Percentiles rank a stretch among this genome's conserved stretches.
Conservation (phyloP, 2,113 vertebrate genomes). For the Hippocampus abdominalis region DNA sequence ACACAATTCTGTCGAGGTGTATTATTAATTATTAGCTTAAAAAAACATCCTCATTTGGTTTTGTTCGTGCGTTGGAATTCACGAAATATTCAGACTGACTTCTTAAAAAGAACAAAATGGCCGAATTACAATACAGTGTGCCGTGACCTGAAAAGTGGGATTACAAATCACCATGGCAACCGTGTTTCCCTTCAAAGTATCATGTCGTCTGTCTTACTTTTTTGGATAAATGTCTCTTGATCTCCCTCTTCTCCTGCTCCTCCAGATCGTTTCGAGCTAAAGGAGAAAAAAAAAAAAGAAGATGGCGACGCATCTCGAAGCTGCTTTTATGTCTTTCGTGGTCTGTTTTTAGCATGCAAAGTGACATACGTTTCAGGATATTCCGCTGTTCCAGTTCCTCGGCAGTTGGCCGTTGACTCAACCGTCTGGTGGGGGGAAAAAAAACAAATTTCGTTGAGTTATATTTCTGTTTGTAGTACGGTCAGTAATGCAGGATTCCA, state of each 20-base stretch:
- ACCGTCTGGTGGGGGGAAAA: slow-evolving; percentile 71
- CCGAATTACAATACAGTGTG: no score
- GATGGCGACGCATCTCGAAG: background rate
- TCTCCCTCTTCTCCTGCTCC: slow-evolving; percentile 95
- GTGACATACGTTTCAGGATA: slow-evolving; percentile 92
- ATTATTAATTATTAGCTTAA: no score
- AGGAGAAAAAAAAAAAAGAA: background rate
- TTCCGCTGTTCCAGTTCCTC: slow-evolving; percentile 98
- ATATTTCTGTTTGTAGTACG: background rate
- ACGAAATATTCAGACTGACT: no score
- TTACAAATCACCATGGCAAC: background rate
- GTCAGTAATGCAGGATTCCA: background rate
- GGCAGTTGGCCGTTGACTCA: slow-evolving; percentile 94
- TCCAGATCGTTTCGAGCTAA: slow-evolving; percentile 94
- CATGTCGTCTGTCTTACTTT: slow-evolving; percentile 76
- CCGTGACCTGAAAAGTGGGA: background rate
- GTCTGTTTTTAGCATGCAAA: background rate
- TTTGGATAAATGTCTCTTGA: slow-evolving; percentile 89
- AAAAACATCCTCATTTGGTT: no score
- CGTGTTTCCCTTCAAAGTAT: background rate
- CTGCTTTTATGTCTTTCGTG: background rate
- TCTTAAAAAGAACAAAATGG: no score
- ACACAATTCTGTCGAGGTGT: no score
- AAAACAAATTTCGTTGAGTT: background rate
- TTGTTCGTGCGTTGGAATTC: no score